A percentile compares a stretch with the other conserved stretches of the same genome.
Evolutionary conservation across 2,888 invertebrate species (phyloP).

Genomic region (Cataglyphis livida): DNA sequence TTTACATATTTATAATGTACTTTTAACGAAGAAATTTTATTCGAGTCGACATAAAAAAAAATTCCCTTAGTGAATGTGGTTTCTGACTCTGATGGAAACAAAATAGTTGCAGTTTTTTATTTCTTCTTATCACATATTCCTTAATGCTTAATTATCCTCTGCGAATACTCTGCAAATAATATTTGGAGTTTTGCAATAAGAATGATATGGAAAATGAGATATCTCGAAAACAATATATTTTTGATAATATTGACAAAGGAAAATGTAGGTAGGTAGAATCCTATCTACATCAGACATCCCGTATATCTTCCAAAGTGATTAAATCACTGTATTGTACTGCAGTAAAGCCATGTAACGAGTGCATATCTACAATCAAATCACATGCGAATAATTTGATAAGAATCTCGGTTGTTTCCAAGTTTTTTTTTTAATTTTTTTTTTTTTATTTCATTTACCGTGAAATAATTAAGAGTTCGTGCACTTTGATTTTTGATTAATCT

Average conservation of each 20-base stretch:
- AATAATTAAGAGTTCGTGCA: background rate
- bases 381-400: background rate
- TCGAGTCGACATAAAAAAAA: background rate
- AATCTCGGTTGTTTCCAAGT: background rate
- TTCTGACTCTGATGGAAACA: background rate
- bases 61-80: background rate
- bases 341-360: background rate
- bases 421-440: background rate
- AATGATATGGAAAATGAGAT: background rate
- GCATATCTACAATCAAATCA: background rate
- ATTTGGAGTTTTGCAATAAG: background rate
- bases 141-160: background rate
- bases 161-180: background rate
- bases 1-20: background rate
- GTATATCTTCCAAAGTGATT: background rate
- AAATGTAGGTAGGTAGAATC: background rate
- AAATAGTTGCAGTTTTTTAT: background rate
- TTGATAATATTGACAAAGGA: background rate
- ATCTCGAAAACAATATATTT: background rate
- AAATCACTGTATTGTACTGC: background rate
- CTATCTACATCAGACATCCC: background rate
- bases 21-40: background rate
- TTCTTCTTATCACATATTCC: background rate
- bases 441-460: background rate
- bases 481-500: background rate